Evolutionary conservation across 2,888 invertebrate genomes (phyloP), one percentile per base, ranked within the genome.

Genomic region (Teleiodes luculella): DNA sequence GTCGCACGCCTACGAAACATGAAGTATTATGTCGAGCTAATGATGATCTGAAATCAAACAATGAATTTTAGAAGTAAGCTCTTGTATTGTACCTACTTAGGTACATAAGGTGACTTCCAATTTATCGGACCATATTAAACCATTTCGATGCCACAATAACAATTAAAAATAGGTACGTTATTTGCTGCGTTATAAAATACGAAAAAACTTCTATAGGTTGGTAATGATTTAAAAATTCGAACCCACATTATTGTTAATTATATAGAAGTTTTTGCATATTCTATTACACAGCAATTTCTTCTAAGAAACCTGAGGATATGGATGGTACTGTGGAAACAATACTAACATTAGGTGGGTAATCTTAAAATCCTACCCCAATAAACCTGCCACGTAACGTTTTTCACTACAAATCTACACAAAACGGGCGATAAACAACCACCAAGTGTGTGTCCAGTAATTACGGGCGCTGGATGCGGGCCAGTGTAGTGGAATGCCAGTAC

Each of bases 11-110:
- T 2, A 59, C 53, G 3, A 37, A 53, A 36, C 70, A 71, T 24
- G 39, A 60, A 16, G 64, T 63, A 0, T 56, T 45, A 56, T 84
- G 86, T 1, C 70, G 70, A 5, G 64, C 59, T 3, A 79, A 53
- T 0, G 68, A 65, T 1, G 63, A 59, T 50, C 85, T 84, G 72
- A 18, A 75, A 76, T 13, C 20, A 24, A 39, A 52, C 14, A 11
- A 43, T 6, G n/a, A 20, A 11, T 13, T 43, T n/a, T 3, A 28
- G 16, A 16, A 37, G 1, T 2, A 35, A n/a, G 4, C 4, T 4
- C 35, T n/a, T 35, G 33, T n/a, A 35, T 35, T 1, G 16, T 13
- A 39, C 16, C n/a, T n/a, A n/a, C n/a, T n/a, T n/a, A n/a, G n/a
- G n/a, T n/a, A n/a, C n/a, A n/a, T n/a, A n/a, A n/a, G n/a, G n/a